phyloP scores from a whole-genome alignment of 2,113 vertebrate genomes.

The Bucco capensis region DNA sequence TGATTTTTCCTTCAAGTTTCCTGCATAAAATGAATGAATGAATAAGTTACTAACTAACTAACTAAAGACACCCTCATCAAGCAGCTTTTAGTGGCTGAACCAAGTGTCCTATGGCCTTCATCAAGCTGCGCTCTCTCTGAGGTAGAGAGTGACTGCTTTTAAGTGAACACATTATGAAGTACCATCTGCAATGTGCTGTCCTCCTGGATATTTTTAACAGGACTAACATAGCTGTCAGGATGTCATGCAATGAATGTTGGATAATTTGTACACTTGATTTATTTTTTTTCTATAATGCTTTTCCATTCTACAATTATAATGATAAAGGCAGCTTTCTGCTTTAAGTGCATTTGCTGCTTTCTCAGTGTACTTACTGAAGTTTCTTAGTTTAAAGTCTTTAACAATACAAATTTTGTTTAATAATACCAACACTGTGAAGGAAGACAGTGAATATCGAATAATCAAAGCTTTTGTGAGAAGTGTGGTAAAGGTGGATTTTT shows the following conservation, averaged over 20 bases:
- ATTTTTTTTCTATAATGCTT: neutral
- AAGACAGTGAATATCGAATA: neutral
- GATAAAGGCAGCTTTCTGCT: constrained; percentile 23
- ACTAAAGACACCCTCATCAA: constrained; percentile 36
- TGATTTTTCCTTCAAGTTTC: constrained; percentile 45
- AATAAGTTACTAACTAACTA: constrained; percentile 42
- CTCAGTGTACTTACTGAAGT: neutral
- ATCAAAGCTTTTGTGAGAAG: neutral
- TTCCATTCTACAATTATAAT: constrained; percentile 41
- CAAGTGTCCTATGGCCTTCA: constrained; percentile 60
- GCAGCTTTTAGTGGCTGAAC: constrained; percentile 58
- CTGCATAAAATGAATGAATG: constrained; percentile 49
- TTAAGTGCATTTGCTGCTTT: constrained; percentile 24
- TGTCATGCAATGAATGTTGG: constrained; percentile 55
- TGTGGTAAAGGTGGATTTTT: neutral
- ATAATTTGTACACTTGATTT: constrained; percentile 56
- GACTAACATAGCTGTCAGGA: constrained; percentile 64
- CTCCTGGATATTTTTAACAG: constrained; percentile 66
- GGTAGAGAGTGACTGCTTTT: constrained; percentile 52
- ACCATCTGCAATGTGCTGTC: constrained; percentile 57
- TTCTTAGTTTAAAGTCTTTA: constrained; percentile 9
- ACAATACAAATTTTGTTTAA: constrained; percentile 1
- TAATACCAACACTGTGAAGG: neutral
- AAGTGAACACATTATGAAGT: constrained; percentile 48
- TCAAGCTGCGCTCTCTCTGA: constrained; percentile 51